Evolutionary conservation across 2,888 invertebrate genomes (phyloP), one percentile per base, ranked within the genome.

Genomic region (Noctua comes): DNA sequence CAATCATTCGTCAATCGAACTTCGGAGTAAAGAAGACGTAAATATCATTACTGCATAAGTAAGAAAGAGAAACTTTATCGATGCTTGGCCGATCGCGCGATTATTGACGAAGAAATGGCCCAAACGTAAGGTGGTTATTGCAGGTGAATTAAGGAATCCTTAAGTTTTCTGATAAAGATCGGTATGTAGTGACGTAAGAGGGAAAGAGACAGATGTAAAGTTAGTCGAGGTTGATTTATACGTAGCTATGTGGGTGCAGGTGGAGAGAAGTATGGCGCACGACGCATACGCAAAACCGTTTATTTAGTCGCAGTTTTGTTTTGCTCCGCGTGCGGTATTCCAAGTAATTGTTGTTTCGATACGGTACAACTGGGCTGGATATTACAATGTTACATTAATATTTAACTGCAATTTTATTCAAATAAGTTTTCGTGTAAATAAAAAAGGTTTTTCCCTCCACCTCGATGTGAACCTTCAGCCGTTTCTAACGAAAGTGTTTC

Each of bases 1-100:
- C 95, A 94, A 95, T 95, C 95, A 95, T 95, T 95, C 95, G 94
- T 96, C 94, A 95, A 95, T 96, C 93, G 91, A 93, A 92, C 90
- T 88, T 88, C 86, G 79, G 93, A 89, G 90, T 77, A 93, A 96
- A 89, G 92, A 95, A 94, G 96, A 95, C 91, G 91, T 93, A 92
- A 91, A 93, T 90, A 93, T 90, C 76, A 80, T 84, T 86, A 88
- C 84, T 78, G 73, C 85, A 85, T 85, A 90, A 82, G 93, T 86
- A 86, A 89, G 94, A 95, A 89, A 93, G 94, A 94, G 94, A 94
- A 89, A 90, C 90, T 86, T 89, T 86, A 87, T 88, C 87, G 90
- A 91, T 91, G 87, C 88, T 88, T 84, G 87, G 72, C 54, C 86
- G 89, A 92, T 93, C 92, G 88, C 85, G 82, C 89, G 91, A 93